Conservation (phyloP, 1,140 invertebrate species). For the Triops cancriformis region DNA sequence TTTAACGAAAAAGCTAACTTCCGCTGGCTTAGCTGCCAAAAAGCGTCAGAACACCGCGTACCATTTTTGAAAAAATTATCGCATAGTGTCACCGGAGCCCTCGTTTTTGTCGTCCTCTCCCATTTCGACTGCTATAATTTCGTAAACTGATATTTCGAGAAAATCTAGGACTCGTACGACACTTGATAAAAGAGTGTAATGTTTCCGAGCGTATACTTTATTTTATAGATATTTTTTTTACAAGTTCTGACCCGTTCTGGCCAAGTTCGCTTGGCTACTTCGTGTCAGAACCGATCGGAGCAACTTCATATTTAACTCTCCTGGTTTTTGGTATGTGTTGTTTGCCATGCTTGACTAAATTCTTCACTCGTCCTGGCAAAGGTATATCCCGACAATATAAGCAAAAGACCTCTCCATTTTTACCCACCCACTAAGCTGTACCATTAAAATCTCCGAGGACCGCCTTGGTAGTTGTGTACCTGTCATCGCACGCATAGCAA, state of each 20-base stretch:
- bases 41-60: too few relatives aligned
- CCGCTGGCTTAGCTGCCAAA: too few relatives aligned
- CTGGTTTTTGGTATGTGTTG: not conserved
- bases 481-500: not conserved
- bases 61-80: too few relatives aligned
- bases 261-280: too few relatives aligned
- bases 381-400: not conserved
- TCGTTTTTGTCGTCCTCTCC: too few relatives aligned
- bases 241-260: too few relatives aligned
- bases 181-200: not conserved
- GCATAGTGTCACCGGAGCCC: too few relatives aligned
- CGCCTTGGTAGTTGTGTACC: conserved; percentile 12
- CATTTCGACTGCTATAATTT: not conserved
- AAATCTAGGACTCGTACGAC: not conserved
- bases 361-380: not conserved
- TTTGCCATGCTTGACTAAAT: not conserved
- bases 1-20: too few relatives aligned
- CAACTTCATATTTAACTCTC: not conserved
- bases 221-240: too few relatives aligned
- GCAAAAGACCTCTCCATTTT: not conserved
- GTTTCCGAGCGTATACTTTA: not conserved
- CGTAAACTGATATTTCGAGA: not conserved
- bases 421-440: not conserved
- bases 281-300: too few relatives aligned
- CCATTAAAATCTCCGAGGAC: not conserved